A percentile compares a stretch with the other conserved stretches of the same genome.
These are phyloP conservation scores for Semaprochilodus insignis DNA, from an alignment of 2,797 vertebrate genomes.

Conservation along the genomic window DNA sequence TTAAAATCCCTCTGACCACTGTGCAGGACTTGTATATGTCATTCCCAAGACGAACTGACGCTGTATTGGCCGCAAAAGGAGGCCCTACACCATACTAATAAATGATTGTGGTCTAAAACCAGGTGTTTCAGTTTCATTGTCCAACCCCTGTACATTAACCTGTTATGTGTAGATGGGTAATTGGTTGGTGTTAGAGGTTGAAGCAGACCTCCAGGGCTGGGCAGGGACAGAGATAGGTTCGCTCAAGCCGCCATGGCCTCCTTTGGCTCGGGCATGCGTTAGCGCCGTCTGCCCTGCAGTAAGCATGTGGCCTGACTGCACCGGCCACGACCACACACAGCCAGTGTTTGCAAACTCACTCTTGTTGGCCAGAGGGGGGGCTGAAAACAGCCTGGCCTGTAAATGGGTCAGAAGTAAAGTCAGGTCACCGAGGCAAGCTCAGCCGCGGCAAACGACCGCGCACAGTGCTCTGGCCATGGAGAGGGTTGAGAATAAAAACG, in stretches of 20 bases:
- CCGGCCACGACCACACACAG: conserved; percentile 59
- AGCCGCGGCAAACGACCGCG: conserved; percentile 34
- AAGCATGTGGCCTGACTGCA: conserved; percentile 50
- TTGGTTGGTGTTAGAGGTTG: not conserved
- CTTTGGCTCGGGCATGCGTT: conserved; percentile 41
- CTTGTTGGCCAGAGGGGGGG: conserved; percentile 58
- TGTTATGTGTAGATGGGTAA: not conserved
- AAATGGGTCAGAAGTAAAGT: conserved; percentile 73
- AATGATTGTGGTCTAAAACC: no score
- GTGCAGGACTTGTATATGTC: no score
- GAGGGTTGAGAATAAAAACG: conserved; percentile 27
- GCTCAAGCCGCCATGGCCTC: conserved; percentile 13
- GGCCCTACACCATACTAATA: no score
- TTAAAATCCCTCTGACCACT: no score
- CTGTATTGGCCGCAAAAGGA: no score
- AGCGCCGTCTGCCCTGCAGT: conserved; percentile 38
- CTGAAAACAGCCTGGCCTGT: conserved; percentile 63
- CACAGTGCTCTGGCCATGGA: conserved; percentile 27
- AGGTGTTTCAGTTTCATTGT: no score
- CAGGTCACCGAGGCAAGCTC: conserved; percentile 64
- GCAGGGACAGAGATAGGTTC: not conserved
- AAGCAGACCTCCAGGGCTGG: not conserved
- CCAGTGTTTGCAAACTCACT: conserved; percentile 59
- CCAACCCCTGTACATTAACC: not conserved
- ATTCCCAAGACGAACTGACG: no score